Base-by-base conservation (phyloP, 2,797 vertebrate species). In the Scolopax bukidnonensis region DNA sequence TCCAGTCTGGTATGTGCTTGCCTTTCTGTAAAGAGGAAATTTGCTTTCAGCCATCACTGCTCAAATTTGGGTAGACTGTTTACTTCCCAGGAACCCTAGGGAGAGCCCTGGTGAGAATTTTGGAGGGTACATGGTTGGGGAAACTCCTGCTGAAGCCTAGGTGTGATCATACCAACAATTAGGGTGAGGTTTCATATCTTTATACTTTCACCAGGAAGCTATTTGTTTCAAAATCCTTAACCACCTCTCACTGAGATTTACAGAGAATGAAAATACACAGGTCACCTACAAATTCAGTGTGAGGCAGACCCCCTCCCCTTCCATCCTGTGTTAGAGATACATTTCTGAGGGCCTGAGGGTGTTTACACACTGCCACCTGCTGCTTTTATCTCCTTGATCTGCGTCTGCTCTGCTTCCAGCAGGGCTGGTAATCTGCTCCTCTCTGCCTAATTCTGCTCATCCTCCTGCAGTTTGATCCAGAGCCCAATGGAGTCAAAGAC, bases 401-500 rank as follows among this genome's bases (percentile, higher is more conserved):
- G 45, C 41, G 40, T 16, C 77, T 43, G 20, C 53, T 85, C 51
- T 61, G 33, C 38, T 89, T 65, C 45, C 82, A 87, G 60, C 87
- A 85, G 40, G 48, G 1, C 61, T 75, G 75, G 28, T 12, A 63
- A 69, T 94, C 54, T 51, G 30, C 24, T 93, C 20, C 32, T 87
- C 65, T 81, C 84, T 6, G 32, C n/a, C 73, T 59, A 32, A 80
- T 78, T 83, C 84, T 88, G 38, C 61, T 92, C 2, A 0, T 89
- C 65, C 83, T 93, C 57, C 75, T 51, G 69, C 57, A 92, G 78
- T 69, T 91, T 91, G 69, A 94, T 91, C 41, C 87, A 90, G 73
- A 88, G 94, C 82, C 82, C 91, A 71, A 41, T 16, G 54, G 87
- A 96, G 61, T 96, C 84, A 83, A 89, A 92, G 89, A 78, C 79